Evolutionary conservation across 2,888 invertebrate genomes (phyloP), one percentile per base, ranked within the genome.

Genomic region (Gastracanthus pulcherrimus): DNA sequence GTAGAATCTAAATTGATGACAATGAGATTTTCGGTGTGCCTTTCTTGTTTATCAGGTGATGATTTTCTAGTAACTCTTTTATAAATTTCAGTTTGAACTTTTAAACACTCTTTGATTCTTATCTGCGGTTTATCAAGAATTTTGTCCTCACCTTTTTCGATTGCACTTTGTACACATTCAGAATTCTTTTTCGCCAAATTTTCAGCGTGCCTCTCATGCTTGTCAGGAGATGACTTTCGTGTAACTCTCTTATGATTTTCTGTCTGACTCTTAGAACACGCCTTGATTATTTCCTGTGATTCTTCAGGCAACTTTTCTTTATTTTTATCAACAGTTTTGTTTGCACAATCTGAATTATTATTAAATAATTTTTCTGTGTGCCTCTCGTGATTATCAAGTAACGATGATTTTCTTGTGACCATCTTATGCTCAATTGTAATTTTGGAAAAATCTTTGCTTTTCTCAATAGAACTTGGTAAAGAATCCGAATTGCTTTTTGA

Each of bases 151-250:
- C 7, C 19, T 34, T 34, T 48, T 5, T 69, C 45, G 16, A 29
- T 16, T 9, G 3, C 9, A 55, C 23, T 51, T 48, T 36, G 26
- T 1, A 5, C 2, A 16, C 13, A 26, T 34, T 62, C 75, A 45
- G 7, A 48, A 31, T 58, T 38, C 0, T 62, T 51, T 31, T 64
- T 31, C 13, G 13, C 36, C 16, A 36, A 16, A 29, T 23, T 71
- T 36, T 41, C 31, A 38, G 16, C 4, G 29, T 19, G 2, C 34
- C 23, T 66, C 26, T 76, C 76, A 34, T 26, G 55, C 16, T 71
- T 62, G 71, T 78, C 51, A 26, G 66, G 16, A 9, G 64, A 71
- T 58, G 51, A 66, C n/a, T 66, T 79, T 45, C 72, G 72, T 4
- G 34, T 41, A 19, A 51, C 23, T 55, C 34, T 78, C 26, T 64